Percentiles rank a stretch among this genome's conserved stretches.
Conservation (phyloP, 2,113 vertebrate genomes). For the Tinamus guttatus region DNA sequence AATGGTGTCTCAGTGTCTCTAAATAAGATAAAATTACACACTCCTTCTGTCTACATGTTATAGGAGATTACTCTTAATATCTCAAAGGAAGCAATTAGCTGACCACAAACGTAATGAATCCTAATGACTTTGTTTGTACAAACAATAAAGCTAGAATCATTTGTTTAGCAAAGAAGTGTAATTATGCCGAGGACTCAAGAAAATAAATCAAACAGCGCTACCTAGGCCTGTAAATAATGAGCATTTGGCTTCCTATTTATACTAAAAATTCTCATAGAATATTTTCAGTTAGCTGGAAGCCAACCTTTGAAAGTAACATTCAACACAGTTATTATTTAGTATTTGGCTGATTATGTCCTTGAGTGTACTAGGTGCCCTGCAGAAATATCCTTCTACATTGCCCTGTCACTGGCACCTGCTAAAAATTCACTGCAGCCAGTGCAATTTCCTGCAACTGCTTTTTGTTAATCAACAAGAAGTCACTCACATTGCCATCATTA, state of each 20-base stretch:
- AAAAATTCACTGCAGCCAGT: conserved; percentile 42
- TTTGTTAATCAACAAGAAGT: conserved; percentile 58
- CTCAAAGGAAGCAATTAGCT: conserved; percentile 66
- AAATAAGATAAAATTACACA: conserved; percentile 43
- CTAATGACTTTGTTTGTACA: conserved; percentile 76
- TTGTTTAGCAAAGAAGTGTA: conserved; percentile 37
- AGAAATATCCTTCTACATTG: conserved; percentile 14
- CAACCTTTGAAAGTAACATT: conserved; percentile 49
- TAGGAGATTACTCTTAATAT: conserved; percentile 39
- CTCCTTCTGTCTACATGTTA: conserved; percentile 10
- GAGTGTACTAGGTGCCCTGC: neutral
- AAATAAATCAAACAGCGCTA: conserved; percentile 36
- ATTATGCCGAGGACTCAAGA: conserved; percentile 6
- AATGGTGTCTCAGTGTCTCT: neutral
- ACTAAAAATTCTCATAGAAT: conserved; percentile 35
- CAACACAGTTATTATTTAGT: conserved; percentile 50
- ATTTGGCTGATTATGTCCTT: conserved; percentile 27
- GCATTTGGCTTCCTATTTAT: conserved; percentile 16
- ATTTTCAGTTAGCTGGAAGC: conserved; percentile 55
- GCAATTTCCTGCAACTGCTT: conserved; percentile 68
- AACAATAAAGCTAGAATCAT: conserved; percentile 63
- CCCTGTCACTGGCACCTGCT: conserved; percentile 61
- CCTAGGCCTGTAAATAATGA: conserved; percentile 63
- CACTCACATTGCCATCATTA: neutral
- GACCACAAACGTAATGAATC: conserved; percentile 72